Percentiles rank a stretch among this genome's conserved stretches.
Evolutionary conservation across 2,113 vertebrate genomes (phyloP).

Genomic region (Oryzias curvinotus): DNA sequence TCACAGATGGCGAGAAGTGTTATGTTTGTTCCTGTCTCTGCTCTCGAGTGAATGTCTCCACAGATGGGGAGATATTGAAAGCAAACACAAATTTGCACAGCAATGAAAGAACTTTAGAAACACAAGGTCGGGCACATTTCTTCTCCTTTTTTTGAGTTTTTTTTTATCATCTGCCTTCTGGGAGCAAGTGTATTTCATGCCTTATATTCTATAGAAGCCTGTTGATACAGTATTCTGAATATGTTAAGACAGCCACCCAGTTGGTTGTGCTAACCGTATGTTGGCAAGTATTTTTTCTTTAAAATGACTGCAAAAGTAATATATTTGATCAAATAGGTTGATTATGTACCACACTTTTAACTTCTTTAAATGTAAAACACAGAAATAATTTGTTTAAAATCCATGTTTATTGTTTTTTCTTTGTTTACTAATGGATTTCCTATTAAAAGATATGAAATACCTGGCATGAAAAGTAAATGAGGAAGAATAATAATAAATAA

Average conservation of each 20-base stretch:
- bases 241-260: slow-evolving; percentile 1
- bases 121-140: slow-evolving; percentile 64
- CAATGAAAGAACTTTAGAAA: slow-evolving; percentile 59
- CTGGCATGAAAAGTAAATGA: too few species aligned
- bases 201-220: slow-evolving; percentile 1
- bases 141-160: slow-evolving; percentile 15
- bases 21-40: slow-evolving; percentile 67
- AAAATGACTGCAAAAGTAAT: too few species aligned
- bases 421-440: too few species aligned
- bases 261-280: background rate
- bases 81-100: slow-evolving; percentile 62
- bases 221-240: background rate
- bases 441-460: too few species aligned
- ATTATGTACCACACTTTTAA: too few species aligned
- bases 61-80: slow-evolving; percentile 72
- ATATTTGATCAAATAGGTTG: too few species aligned
- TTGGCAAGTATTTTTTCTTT: background rate
- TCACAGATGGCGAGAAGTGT: slow-evolving; percentile 74
- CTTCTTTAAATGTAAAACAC: too few species aligned
- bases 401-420: too few species aligned
- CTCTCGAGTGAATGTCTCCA: slow-evolving; percentile 69
- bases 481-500: too few species aligned
- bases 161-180: slow-evolving; percentile 35
- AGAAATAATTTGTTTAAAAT: too few species aligned
- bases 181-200: slow-evolving; percentile 17